Evolutionary conservation across 2,888 invertebrate genomes (phyloP), one percentile per base, ranked within the genome.

Genomic region (Alviniconcha strummeri): DNA sequence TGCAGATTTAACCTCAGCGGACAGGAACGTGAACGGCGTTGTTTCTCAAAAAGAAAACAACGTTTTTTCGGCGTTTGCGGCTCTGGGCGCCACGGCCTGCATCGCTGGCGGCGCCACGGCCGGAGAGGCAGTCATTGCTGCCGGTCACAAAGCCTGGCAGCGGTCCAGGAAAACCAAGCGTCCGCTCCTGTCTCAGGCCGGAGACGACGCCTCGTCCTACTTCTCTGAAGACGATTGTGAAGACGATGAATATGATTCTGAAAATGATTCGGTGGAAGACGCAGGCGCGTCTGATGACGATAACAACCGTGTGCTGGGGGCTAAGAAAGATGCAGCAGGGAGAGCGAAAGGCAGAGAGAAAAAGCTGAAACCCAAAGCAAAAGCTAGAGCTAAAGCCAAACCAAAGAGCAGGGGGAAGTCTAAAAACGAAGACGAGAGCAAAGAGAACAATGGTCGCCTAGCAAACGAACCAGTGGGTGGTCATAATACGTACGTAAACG

Each of bases 151-250:
- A 36, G 75, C 75, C 4, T 9, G 8, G 36, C 15, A 75, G 54
- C 8, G 52, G 36, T 36, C 75, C 75, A 19, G 13, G 9, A 76
- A 76, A 13, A 9, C n/a, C 17, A 55, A 76, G n/a, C 56, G 56
- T 17, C 76, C 76, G n/a, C 4, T 76, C 17, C n/a, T 76, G 17
- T 5, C n/a, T 4, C n/a, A 4, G 5, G 76, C n/a, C 36, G 19
- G 19, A 15, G 64, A 64, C 64, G 77, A 60, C 77, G 60, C n/a
- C 9, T 57, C 57, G 5, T 57, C 56, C 36, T n/a, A 78, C 36
- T 56, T 19, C 13, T 78, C 57, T 36, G 77, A 79, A 52, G 76
- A 76, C 5, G 56, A 76, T 9, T 79, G 64, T 9, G 67, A 79
- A 36, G 36, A 36, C 36, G 36, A 36, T 36, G 36, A 36, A 13